phyloP scores from a whole-genome alignment of 2,113 vertebrate species.

The Phalacrocorax aristotelis region DNA sequence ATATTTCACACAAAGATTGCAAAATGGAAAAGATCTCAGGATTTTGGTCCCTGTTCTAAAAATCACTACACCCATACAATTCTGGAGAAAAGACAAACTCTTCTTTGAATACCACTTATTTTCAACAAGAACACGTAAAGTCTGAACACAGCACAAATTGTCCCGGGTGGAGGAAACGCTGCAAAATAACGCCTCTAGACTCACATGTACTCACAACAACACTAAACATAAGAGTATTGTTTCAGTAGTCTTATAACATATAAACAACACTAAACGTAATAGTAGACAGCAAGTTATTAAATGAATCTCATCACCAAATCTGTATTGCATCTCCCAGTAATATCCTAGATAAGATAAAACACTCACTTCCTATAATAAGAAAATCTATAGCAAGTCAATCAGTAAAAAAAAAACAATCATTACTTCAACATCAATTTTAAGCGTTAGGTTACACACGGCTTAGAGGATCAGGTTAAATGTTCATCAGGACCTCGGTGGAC shows the following conservation, averaged over 20 bases:
- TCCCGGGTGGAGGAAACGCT: not conserved
- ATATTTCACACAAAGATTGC: not conserved
- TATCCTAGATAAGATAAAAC: not conserved
- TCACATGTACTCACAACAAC: not conserved
- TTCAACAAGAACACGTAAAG: not conserved
- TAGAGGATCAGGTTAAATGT: not conserved
- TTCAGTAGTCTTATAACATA: not conserved
- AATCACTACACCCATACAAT: not conserved
- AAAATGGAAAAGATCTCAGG: not conserved
- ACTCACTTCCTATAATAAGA: not conserved
- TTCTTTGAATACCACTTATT: not conserved
- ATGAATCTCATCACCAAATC: not conserved
- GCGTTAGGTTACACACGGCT: fast-evolving
- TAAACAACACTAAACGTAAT: not conserved
- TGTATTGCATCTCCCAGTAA: not conserved
- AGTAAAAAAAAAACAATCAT: not conserved
- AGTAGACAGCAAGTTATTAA: not conserved
- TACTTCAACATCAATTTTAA: not conserved
- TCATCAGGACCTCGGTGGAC: not conserved
- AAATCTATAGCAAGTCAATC: not conserved
- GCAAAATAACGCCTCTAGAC: not conserved
- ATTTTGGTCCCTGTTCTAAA: not conserved
- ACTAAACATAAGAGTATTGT: not conserved
- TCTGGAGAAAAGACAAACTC: not conserved
- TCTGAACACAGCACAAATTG: not conserved